Percentiles rank a stretch among this genome's conserved stretches.
Evolutionary conservation across 2,113 vertebrate species (phyloP).

Genomic region (Chascanopsetta lugubris): DNA sequence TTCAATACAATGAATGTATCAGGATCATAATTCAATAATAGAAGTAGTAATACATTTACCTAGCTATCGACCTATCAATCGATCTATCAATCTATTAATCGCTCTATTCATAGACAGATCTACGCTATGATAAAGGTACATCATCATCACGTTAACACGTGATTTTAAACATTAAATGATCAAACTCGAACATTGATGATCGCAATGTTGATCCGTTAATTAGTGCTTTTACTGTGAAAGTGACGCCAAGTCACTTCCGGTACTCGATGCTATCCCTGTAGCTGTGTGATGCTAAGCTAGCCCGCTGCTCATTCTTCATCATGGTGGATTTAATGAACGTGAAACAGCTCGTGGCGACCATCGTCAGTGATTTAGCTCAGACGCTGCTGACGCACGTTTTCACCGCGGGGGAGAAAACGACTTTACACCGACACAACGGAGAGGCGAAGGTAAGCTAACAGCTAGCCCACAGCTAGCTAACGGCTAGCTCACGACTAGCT

Average conservation of each 20-base stretch:
- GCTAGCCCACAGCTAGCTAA: background rate
- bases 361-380: conserved; percentile 24
- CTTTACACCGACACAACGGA: background rate
- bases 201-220: too few relatives aligned
- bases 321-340: conserved; percentile 30
- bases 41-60: too few relatives aligned
- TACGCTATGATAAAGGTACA: too few relatives aligned
- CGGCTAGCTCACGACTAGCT: too few relatives aligned
- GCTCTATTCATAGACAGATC: too few relatives aligned
- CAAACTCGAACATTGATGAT: too few relatives aligned
- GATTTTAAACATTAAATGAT: too few relatives aligned
- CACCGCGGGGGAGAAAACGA: conserved; percentile 2
- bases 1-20: too few relatives aligned
- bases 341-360: background rate
- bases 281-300: conserved; percentile 19
- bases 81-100: too few relatives aligned
- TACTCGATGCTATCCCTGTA: accelerated
- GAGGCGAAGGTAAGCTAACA: conserved; percentile 37
- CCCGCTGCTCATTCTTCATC: accelerated
- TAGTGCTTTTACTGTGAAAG: background rate
- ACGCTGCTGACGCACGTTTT: conserved; percentile 23
- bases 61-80: too few relatives aligned
- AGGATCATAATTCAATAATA: too few relatives aligned
- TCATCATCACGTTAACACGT: too few relatives aligned
- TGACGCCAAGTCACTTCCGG: conserved; percentile 45